Evolutionary conservation across 1,140 invertebrate species (phyloP).

Genomic region (Macrotrachela quadricornifera): DNA sequence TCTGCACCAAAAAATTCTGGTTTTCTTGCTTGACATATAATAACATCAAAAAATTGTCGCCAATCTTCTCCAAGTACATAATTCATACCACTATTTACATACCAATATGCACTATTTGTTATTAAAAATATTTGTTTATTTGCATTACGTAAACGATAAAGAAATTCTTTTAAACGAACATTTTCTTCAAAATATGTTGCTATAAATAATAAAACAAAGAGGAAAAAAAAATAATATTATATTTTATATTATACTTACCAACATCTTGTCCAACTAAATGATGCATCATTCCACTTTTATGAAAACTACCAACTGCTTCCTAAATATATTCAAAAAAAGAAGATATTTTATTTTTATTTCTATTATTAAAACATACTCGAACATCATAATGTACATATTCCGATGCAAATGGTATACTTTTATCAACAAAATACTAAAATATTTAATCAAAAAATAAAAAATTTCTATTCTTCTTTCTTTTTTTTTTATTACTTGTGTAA

Average conservation of each 20-base stretch:
- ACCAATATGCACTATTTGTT: slow-evolving; percentile 82
- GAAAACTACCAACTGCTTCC: slow-evolving; percentile 66
- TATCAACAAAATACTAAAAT: slow-evolving; percentile 51
- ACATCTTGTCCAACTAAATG: slow-evolving; percentile 50
- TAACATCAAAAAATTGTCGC: slow-evolving; percentile 72
- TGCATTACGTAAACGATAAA: slow-evolving; percentile 46
- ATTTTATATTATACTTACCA: slow-evolving; percentile 13
- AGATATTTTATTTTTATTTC: slow-evolving; percentile 6
- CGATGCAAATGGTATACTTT: slow-evolving; percentile 75
- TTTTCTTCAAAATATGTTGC: slow-evolving; percentile 58
- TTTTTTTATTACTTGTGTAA: slow-evolving; percentile 47
- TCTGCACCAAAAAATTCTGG: slow-evolving; percentile 80
- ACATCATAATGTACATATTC: slow-evolving; percentile 86
- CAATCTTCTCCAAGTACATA: slow-evolving; percentile 67
- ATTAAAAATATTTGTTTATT: slow-evolving; percentile 80
- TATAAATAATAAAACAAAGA: slow-evolving; percentile 22
- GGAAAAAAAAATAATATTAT: slow-evolving; percentile 10
- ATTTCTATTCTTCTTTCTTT: not conserved
- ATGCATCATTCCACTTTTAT: slow-evolving; percentile 60
- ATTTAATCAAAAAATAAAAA: slow-evolving; percentile 9
- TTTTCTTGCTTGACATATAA: slow-evolving; percentile 80
- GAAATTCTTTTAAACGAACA: slow-evolving; percentile 47
- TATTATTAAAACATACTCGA: slow-evolving; percentile 40
- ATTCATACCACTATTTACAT: slow-evolving; percentile 70
- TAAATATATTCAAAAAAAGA: slow-evolving; percentile 29